Percentiles rank a stretch among this genome's conserved stretches.
Evolutionary conservation across 2,113 vertebrate genomes (phyloP).

Genomic region (Albula glossodonta): DNA sequence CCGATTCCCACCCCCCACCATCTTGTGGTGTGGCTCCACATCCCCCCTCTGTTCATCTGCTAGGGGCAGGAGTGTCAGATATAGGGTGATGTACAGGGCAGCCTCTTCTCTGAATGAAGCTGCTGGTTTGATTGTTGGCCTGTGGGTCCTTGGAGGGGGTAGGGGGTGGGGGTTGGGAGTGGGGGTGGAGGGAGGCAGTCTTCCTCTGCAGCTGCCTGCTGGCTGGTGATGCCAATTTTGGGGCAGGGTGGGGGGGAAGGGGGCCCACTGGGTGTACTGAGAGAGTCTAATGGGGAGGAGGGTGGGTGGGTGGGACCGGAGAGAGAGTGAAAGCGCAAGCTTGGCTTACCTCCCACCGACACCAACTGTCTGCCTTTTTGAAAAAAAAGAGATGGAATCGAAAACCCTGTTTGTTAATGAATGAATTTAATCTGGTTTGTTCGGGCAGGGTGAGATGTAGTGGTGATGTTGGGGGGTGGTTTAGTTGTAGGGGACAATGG

Average conservation of each 20-base stretch:
- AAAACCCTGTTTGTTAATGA: slow-evolving; percentile 12
- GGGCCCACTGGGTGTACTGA: slow-evolving; percentile 16
- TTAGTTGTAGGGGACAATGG: neutral
- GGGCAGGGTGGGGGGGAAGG: slow-evolving; percentile 1
- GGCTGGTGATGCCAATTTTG: slow-evolving; percentile 25
- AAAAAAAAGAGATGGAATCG: neutral
- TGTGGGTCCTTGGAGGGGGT: neutral
- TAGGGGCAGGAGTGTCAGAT: slow-evolving; percentile 38
- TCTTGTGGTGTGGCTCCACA: slow-evolving; percentile 9
- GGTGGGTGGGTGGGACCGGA: slow-evolving; percentile 11
- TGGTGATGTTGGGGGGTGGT: neutral
- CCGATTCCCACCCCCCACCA: slow-evolving; percentile 6
- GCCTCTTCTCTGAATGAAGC: slow-evolving; percentile 16
- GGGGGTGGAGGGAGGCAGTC: neutral
- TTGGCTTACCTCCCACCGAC: neutral
- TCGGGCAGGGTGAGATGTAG: neutral
- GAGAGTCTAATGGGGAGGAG: slow-evolving; percentile 15
- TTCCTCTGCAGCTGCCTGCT: neutral
- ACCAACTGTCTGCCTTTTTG: neutral
- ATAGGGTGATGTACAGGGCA: slow-evolving; percentile 42
- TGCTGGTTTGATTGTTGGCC: neutral
- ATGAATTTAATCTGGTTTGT: neutral
- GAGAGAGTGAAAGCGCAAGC: neutral
- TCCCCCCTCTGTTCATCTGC: slow-evolving; percentile 23
- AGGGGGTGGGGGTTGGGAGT: no score